Evolutionary conservation across 2,888 invertebrate species (phyloP), one percentile per base, ranked within the genome.

Genomic region (Rhamnusium bicolor): DNA sequence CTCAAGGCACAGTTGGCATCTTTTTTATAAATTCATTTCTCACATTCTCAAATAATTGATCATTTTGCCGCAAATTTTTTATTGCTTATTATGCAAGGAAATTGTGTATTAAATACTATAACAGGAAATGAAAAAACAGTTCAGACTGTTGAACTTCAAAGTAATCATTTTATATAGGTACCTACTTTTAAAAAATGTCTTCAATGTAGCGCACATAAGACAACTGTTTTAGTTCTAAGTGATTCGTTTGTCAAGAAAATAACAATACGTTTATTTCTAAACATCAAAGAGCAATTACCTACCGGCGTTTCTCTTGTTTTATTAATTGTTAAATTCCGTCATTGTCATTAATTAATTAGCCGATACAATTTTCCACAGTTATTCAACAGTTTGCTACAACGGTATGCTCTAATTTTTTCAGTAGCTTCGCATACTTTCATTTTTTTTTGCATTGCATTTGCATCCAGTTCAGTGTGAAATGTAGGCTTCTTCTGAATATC

Each of bases 361-460:
- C 32, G 18, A 65, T 53, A 14, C 24, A 63, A 49, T 63, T 40
- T 46, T 21, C 63, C 18, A 46, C 18, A 27, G 14, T 12, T 21
- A 49, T 29, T 21, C 18, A 27, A 46, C 61, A 61, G 29, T 40
- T 18, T 61, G 3, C 24, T 21, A n/a, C 24, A 51, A 49, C 27
- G 40, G 53, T 40, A 65, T 53, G 65, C 53, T 65, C 65, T 65
- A 29, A 29, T 65, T 32, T 65, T 62, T 65, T 51, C 27, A 40
- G 16, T 53, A 14, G 18, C 32, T 2, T 58, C 21, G 32, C 65
- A 10, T 12, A 29, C 40, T 53, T 53, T 65, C 65, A 53, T 65
- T 47, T 4, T 32, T 32, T 58, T 61, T 29, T 60, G 14, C 40
- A 32, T 5, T 65, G 19, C 18, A 18, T n/a, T n/a, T n/a, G n/a